Conservation (phyloP, 2,797 vertebrate species). For the Lophius americanus region DNA sequence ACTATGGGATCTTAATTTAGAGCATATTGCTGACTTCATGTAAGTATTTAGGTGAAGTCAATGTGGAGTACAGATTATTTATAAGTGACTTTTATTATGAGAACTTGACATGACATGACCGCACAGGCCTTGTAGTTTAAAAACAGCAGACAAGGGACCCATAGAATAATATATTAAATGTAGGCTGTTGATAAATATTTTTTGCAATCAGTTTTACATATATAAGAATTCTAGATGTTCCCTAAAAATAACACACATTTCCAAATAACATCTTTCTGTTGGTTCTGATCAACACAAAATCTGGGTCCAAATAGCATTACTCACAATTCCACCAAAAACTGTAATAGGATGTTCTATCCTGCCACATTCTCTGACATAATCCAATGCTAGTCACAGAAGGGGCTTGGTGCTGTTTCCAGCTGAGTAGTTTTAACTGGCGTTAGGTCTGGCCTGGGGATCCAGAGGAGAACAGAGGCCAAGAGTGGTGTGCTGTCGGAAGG, state of each 20-base stretch:
- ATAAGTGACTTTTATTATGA: too few relatives aligned
- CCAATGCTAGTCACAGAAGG: constrained; percentile 59
- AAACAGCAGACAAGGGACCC: background rate
- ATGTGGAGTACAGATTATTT: too few relatives aligned
- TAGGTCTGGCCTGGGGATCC: constrained; percentile 64
- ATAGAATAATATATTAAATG: background rate
- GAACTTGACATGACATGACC: too few relatives aligned
- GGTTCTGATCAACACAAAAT: too few relatives aligned
- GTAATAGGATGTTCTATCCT: constrained; percentile 35
- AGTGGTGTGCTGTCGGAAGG: constrained; percentile 59
- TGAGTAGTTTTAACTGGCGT: constrained; percentile 72
- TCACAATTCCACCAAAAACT: constrained; percentile 24
- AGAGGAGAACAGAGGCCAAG: constrained; percentile 67
- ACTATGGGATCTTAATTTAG: too few relatives aligned
- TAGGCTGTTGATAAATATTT: background rate
- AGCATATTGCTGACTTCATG: too few relatives aligned
- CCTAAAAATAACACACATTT: too few relatives aligned
- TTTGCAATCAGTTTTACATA: background rate
- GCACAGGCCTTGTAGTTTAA: background rate
- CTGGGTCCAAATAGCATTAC: constrained; percentile 14
- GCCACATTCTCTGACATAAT: constrained; percentile 49
- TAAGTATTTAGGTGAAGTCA: too few relatives aligned
- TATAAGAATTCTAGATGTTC: too few relatives aligned
- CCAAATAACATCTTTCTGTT: too few relatives aligned
- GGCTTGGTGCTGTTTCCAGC: constrained; percentile 64